Conservation (phyloP, 2,113 vertebrate genomes). For the Morone saxatilis region DNA sequence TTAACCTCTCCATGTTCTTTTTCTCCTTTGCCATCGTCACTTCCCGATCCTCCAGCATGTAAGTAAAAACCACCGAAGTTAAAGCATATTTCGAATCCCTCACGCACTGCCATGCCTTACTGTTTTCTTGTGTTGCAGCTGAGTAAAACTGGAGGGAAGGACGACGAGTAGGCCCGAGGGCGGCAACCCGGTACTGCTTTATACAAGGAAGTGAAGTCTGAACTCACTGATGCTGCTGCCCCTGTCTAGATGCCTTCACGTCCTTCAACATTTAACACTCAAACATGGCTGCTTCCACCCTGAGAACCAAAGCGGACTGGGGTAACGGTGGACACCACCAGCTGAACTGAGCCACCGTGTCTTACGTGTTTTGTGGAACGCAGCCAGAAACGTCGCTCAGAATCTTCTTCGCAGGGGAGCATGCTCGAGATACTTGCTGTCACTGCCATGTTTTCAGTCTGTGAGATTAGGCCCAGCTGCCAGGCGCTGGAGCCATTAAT, state of each 20-base stretch:
- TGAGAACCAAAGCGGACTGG: conserved; percentile 23
- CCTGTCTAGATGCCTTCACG: conserved; percentile 28
- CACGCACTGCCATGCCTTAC: neutral
- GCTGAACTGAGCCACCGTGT: neutral
- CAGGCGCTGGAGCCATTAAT: conserved; percentile 1
- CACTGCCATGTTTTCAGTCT: conserved; percentile 54
- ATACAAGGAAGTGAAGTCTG: conserved; percentile 8
- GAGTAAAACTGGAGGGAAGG: conserved; percentile 96
- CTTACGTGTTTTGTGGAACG: too few species aligned
- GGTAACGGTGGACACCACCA: conserved; percentile 8
- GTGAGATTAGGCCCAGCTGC: conserved; percentile 9
- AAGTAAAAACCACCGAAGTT: conserved; percentile 38
- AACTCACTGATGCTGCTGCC: conserved; percentile 39
- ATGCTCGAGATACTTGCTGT: conserved; percentile 10
- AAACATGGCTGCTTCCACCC: conserved; percentile 2
- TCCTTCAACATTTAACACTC: conserved; percentile 8
- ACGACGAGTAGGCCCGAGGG: conserved; percentile 87
- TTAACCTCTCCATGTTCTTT: conserved; percentile 1
- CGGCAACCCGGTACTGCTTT: conserved; percentile 20
- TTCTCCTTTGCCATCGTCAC: neutral
- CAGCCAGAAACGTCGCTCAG: neutral
- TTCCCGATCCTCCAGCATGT: conserved; percentile 70
- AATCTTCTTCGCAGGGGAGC: conserved; percentile 11
- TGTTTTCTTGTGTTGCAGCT: conserved; percentile 80
- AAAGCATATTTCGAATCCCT: accelerated